Evolutionary conservation across 2,888 invertebrate genomes (phyloP).

Genomic region (Heliothis peltigera): DNA sequence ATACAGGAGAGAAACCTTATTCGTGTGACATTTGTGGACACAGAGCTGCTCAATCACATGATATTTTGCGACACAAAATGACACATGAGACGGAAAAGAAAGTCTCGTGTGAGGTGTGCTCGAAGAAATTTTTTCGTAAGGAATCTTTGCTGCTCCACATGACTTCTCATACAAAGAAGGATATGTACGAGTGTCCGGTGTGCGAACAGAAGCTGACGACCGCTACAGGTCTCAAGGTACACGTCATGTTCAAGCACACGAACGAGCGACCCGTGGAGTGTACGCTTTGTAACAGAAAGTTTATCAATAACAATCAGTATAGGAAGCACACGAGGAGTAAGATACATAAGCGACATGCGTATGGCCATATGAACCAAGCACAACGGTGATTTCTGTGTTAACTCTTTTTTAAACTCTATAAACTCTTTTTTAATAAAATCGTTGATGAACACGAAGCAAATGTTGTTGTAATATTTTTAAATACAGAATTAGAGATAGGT

Average conservation of each 20-base stretch:
- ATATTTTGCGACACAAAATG: conserved; percentile 41
- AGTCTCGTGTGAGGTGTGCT: conserved; percentile 58
- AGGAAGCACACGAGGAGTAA: conserved; percentile 32
- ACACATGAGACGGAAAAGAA: conserved; percentile 48
- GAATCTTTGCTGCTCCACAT: conserved; percentile 43
- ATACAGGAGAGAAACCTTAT: conserved; percentile 58
- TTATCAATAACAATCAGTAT: conserved; percentile 36
- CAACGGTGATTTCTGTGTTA: not conserved
- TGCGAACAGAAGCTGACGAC: conserved; percentile 13
- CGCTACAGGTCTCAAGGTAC: conserved; percentile 11
- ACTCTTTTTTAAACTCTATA: no score
- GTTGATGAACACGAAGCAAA: no score
- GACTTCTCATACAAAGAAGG: conserved; percentile 50
- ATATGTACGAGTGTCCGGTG: conserved; percentile 53
- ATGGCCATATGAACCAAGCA: conserved; percentile 1
- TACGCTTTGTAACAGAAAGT: conserved; percentile 26
- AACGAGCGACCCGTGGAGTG: conserved; percentile 42
- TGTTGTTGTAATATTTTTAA: no score
- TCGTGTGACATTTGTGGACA: conserved; percentile 56
- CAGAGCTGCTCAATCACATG: conserved; percentile 26
- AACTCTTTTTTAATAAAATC: no score
- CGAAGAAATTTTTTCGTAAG: conserved; percentile 52
- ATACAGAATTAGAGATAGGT: no score
- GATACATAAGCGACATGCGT: conserved; percentile 43
- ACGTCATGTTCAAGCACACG: conserved; percentile 32